Evolutionary conservation across 2,797 vertebrate species (phyloP), one percentile per base, ranked within the genome.

Genomic region (Todus mexicanus): DNA sequence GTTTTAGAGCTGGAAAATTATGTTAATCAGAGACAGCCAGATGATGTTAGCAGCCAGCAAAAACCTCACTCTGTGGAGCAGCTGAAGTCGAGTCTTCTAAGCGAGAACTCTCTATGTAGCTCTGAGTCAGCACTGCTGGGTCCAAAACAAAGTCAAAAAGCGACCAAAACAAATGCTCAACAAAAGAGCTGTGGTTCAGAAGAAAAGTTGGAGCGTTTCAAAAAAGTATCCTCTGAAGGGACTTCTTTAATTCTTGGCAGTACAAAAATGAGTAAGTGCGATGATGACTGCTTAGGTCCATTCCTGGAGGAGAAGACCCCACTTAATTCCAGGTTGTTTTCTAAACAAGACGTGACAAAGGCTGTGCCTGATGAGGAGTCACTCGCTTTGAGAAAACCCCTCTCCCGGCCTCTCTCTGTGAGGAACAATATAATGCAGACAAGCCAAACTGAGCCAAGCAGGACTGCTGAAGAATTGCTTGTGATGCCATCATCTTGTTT

Each of bases 351-450:
- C 92, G 84, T 93, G 93, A 96, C 95, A 95, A 96, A 98, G 98
- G 96, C 93, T 96, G 86, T 75, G 75, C 90, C 97, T 97, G 97
- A 97, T 97, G 97, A 97, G 95, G 97, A 98, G 95, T 97, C 97
- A 87, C 96, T 97, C 97, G 97, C 98, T 98, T 97, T 96, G 97
- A 97, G 97, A 97, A 98, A 96, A 98, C 96, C 83, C 47, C 97
- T 97, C 96, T 97, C 95, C 92, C 94, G 75, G 95, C 97, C 97
- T 97, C 96, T 96, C 96, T 95, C 96, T 85, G 92, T 94, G 94
- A 97, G 97, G 97, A 98, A 92, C 96, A 93, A 56, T 54, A 23
- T 38, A 89, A 96, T 94, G 93, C 97, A 98, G 97, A 97, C 96
- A 95, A 97, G 97, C 95, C 97, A 97, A 96, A 98, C 96, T 76